A percentile compares a stretch with the other conserved stretches of the same genome.
phyloP scores from a whole-genome alignment of 2,113 vertebrate species.

The Cyanoderma ruficeps region DNA sequence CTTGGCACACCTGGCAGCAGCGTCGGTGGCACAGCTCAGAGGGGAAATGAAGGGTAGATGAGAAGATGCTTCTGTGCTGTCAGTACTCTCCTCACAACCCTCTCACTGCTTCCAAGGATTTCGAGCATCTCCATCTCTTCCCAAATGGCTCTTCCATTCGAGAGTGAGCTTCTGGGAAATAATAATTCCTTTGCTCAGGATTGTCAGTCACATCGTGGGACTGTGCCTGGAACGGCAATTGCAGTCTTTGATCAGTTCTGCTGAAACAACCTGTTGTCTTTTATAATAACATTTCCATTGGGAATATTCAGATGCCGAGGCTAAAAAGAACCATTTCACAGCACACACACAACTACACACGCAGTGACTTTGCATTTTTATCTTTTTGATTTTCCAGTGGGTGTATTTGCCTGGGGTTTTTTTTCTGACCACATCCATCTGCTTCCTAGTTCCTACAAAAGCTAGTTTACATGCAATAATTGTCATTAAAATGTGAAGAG shows the following conservation, averaged over 20 bases:
- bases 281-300: slow-evolving; percentile 43
- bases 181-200: neutral
- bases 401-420: neutral
- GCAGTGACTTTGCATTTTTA: slow-evolving; percentile 55
- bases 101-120: neutral
- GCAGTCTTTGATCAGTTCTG: slow-evolving; percentile 43
- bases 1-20: neutral
- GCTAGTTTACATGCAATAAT: slow-evolving; percentile 53
- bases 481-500: slow-evolving; percentile 35
- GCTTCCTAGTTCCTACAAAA: slow-evolving; percentile 2
- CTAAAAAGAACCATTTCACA: slow-evolving; percentile 41
- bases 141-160: neutral
- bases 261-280: slow-evolving; percentile 56
- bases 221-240: neutral
- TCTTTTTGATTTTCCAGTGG: slow-evolving; percentile 63
- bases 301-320: slow-evolving; percentile 41
- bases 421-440: slow-evolving; percentile 54
- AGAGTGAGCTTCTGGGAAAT: neutral
- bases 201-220: slow-evolving; percentile 4
- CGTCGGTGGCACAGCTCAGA: neutral
- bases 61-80: neutral
- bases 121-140: neutral
- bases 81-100: neutral
- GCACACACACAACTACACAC: slow-evolving; percentile 30
- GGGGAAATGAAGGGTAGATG: neutral